These are phyloP conservation scores for Poecilobothrus nobilitatus DNA, from an alignment of 2,888 invertebrate species.

Conservation along the genomic window DNA sequence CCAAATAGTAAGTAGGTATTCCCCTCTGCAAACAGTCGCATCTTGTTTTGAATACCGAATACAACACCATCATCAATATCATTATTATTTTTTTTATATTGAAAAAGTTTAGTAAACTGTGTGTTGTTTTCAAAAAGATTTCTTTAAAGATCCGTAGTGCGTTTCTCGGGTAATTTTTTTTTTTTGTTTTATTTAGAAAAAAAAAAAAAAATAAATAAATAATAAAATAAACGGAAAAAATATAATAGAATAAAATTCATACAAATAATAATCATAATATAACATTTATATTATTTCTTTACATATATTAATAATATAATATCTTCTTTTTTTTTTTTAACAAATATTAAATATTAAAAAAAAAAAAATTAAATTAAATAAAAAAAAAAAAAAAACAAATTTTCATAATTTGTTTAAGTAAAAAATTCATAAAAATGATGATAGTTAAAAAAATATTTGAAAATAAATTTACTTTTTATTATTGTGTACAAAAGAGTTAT, in stretches of 20 bases:
- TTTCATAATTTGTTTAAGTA: not conserved
- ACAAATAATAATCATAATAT: not conserved
- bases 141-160: not conserved
- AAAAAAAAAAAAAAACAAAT: not conserved
- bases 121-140: conserved; percentile 15
- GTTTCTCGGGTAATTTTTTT: not conserved
- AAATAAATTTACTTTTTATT: not conserved
- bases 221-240: not conserved
- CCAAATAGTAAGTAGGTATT: conserved; percentile 47
- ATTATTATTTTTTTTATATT: not conserved
- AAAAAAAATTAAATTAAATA: no score
- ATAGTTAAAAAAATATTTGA: conserved; percentile 1
- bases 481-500: not conserved
- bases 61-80: conserved; percentile 14
- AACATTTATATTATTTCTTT: not conserved
- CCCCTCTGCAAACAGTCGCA: conserved; percentile 48
- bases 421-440: not conserved
- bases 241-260: not conserved
- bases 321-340: no score
- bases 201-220: not conserved
- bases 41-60: conserved; percentile 27
- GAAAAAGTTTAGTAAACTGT: conserved; percentile 14
- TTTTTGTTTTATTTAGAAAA: no score
- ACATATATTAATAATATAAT: not conserved
- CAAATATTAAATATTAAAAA: not conserved